Conservation (phyloP, 2,797 vertebrate genomes). For the Eleutherodactylus coqui region DNA sequence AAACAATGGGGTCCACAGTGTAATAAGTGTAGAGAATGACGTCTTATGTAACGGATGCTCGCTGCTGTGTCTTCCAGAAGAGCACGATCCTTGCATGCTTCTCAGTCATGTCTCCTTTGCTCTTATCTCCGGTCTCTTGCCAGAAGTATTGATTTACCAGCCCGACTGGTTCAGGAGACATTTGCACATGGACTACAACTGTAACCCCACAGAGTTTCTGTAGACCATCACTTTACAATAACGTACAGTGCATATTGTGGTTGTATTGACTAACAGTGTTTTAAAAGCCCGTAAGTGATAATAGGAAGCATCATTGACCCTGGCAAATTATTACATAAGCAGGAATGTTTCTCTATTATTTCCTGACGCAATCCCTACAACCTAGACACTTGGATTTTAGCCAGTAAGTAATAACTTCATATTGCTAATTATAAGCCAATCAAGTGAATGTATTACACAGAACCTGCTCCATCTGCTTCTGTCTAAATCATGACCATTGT, state of each 20-base stretch:
- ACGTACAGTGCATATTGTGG: not conserved
- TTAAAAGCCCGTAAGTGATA: not conserved
- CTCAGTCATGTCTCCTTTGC: conserved; percentile 5
- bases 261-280: too few relatives aligned
- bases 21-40: not conserved
- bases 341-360: not conserved
- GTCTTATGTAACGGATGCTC: not conserved
- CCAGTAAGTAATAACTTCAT: not conserved
- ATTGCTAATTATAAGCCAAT: not conserved
- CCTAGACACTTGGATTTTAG: not conserved
- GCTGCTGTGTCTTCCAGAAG: not conserved
- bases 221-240: not conserved
- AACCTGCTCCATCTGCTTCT: not conserved
- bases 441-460: not conserved
- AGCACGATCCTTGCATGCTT: conserved; percentile 10
- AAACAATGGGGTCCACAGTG: not conserved
- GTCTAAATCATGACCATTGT: not conserved
- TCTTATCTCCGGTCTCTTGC: conserved; percentile 3
- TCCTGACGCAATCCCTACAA: too few relatives aligned
- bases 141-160: conserved; percentile 41
- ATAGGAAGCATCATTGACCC: not conserved
- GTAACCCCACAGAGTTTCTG: conserved; percentile 16
- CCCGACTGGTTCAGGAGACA: conserved; percentile 32
- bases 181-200: not conserved
- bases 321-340: not conserved